phyloP scores from a whole-genome alignment of 2,113 vertebrate genomes.

The Pampusana beccarii region DNA sequence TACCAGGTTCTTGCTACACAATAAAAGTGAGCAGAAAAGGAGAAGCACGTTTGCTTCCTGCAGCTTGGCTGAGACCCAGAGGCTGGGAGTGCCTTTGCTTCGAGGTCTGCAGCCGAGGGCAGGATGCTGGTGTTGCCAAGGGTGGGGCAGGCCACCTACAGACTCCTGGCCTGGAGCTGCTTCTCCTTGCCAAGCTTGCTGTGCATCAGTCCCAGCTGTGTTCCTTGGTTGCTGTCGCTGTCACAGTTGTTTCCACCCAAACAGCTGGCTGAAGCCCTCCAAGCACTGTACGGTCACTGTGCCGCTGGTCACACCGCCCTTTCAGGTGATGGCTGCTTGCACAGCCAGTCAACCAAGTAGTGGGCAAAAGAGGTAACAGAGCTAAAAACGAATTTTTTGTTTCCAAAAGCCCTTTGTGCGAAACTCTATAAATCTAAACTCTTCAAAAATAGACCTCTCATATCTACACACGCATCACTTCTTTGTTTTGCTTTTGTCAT shows the following conservation, averaged over 20 bases:
- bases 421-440: neutral
- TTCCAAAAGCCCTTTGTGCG: neutral
- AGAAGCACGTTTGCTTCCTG: neutral
- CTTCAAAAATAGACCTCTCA: neutral
- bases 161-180: conserved; percentile 15
- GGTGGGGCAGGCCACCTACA: conserved; percentile 64
- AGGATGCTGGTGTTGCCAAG: conserved; percentile 32
- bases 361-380: neutral
- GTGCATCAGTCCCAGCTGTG: neutral
- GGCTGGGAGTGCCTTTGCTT: conserved; percentile 13
- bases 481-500: neutral
- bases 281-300: rapidly evolving
- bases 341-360: rapidly evolving
- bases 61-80: neutral
- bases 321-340: neutral
- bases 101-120: conserved; percentile 25
- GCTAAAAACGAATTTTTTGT: neutral
- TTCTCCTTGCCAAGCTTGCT: neutral
- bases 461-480: neutral
- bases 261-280: neutral
- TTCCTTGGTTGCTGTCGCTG: rapidly evolving
- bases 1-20: neutral
- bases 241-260: rapidly evolving
- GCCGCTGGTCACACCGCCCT: neutral
- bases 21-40: neutral